phyloP scores from a whole-genome alignment of 2,888 invertebrate genomes.

The Urechis unicinctus region DNA sequence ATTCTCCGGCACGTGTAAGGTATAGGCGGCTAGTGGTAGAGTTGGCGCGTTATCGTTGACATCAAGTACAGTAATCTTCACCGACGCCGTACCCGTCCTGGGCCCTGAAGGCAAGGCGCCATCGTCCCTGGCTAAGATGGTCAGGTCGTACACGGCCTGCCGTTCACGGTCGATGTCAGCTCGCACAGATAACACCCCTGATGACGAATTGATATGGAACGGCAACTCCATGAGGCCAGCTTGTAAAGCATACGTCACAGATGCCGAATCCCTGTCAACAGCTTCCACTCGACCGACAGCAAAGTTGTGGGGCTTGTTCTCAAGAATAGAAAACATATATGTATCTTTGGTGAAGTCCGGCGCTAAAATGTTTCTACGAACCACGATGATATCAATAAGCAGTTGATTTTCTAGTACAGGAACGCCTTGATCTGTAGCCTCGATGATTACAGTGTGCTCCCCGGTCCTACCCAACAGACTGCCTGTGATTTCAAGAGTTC shows the following conservation, averaged over 20 bases:
- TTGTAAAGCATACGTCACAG: background rate
- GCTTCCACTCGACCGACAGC: constrained; percentile 2
- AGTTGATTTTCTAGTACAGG: constrained; percentile 1
- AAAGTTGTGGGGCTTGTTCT: background rate
- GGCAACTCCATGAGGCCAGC: background rate
- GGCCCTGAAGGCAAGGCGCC: constrained; percentile 9
- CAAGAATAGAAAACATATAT: constrained; percentile 3
- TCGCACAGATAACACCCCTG: constrained; percentile 3
- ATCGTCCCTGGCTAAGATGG: constrained; percentile 4
- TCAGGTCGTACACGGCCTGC: constrained; percentile 1
- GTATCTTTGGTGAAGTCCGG: constrained; percentile 3
- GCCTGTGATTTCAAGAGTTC: background rate
- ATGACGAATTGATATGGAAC: constrained; percentile 1
- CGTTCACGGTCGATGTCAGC: background rate
- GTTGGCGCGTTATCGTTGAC: constrained; percentile 10
- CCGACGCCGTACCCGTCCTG: constrained; percentile 2
- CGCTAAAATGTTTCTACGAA: background rate
- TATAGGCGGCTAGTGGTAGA: background rate
- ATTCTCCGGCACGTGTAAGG: constrained; percentile 4
- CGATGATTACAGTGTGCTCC: background rate
- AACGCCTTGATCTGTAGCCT: constrained; percentile 5
- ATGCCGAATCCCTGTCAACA: constrained; percentile 2
- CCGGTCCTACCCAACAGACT: constrained; percentile 1
- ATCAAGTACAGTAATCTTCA: constrained; percentile 4
- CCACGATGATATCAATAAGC: constrained; percentile 1